Evolutionary conservation across 2,797 vertebrate species (phyloP).

Genomic region (Propithecus deckenii): DNA sequence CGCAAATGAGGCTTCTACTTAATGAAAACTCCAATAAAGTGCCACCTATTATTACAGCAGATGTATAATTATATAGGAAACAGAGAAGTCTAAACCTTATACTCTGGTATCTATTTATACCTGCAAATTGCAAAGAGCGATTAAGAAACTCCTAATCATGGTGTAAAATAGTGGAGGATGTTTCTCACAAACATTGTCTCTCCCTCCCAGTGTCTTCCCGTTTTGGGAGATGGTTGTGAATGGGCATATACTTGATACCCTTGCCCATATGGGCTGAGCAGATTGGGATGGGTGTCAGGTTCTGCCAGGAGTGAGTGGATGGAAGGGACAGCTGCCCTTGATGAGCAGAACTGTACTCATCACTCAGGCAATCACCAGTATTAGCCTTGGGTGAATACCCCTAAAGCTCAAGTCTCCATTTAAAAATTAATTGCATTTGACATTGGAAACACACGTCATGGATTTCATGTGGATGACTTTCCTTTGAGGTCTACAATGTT

Average conservation of each 20-base stretch:
- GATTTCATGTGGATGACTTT: slow-evolving; percentile 56
- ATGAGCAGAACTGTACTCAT: slow-evolving; percentile 58
- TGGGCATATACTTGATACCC: neutral
- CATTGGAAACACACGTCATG: slow-evolving; percentile 49
- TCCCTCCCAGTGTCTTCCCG: neutral
- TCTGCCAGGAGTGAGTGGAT: neutral
- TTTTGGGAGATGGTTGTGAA: neutral
- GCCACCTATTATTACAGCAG: neutral
- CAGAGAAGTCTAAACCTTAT: neutral
- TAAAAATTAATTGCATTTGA: slow-evolving; percentile 68
- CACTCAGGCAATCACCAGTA: slow-evolving; percentile 62
- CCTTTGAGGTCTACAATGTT: slow-evolving; percentile 66
- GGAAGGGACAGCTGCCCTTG: neutral
- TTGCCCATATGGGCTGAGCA: neutral
- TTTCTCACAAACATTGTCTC: neutral
- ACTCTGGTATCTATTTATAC: neutral
- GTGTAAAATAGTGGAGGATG: neutral
- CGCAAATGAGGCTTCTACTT: neutral
- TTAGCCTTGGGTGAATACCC: slow-evolving; percentile 46
- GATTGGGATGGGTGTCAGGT: neutral
- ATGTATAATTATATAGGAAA: neutral
- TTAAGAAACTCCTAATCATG: neutral
- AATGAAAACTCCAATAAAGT: neutral
- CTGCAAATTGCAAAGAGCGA: neutral
- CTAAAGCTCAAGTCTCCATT: slow-evolving; percentile 53